These are phyloP conservation scores for Papilio machaon DNA, from an alignment of 1,140 invertebrate genomes.

Conservation along the genomic window DNA sequence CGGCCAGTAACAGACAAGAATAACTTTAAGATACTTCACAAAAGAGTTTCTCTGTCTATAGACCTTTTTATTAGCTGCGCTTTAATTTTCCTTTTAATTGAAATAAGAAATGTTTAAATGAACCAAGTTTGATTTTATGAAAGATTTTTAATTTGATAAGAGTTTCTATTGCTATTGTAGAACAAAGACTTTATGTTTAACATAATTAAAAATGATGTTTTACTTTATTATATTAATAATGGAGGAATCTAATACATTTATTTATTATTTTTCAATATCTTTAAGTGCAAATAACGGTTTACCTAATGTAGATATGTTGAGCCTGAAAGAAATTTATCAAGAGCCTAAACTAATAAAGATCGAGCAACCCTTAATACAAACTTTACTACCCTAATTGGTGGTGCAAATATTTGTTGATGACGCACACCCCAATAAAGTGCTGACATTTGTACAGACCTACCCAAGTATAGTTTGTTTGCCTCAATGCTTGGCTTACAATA, in stretches of 20 bases:
- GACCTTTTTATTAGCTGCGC: conserved; percentile 10
- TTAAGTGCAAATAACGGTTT: background rate
- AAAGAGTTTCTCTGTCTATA: background rate
- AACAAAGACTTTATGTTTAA: too few species aligned
- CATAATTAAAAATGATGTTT: too few species aligned
- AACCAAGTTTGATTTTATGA: background rate
- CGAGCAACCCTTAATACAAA: conserved; percentile 7
- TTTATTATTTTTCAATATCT: too few species aligned
- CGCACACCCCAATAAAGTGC: background rate
- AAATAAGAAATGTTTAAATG: background rate
- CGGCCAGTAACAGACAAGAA: background rate
- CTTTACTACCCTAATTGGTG: background rate
- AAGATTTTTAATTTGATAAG: background rate
- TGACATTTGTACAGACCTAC: conserved; percentile 6
- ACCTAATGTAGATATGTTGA: background rate
- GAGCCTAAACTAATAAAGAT: conserved; percentile 19
- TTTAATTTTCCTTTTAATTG: background rate
- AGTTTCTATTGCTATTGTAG: background rate
- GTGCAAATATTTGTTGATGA: conserved; percentile 20
- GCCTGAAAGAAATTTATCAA: background rate
- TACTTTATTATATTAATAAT: too few species aligned
- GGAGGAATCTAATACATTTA: too few species aligned
- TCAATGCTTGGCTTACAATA: too few species aligned
- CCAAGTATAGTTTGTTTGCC: background rate
- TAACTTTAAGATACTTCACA: background rate